Percentiles rank a stretch among this genome's conserved stretches.
Conservation (phyloP, 1,140 invertebrate genomes). For the Calephelis nemesis region DNA sequence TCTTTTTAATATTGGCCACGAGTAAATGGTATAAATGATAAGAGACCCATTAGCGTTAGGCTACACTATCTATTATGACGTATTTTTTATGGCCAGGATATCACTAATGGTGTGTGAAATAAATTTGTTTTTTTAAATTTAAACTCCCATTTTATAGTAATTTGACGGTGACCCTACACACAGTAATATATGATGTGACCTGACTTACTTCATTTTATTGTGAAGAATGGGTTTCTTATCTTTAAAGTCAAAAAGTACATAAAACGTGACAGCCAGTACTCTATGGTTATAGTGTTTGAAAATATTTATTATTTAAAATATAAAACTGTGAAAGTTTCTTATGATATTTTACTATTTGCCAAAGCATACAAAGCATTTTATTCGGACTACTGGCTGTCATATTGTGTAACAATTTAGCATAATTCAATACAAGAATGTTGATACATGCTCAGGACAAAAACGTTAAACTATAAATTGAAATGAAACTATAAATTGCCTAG, state of each 20-base stretch:
- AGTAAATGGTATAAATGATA: background rate
- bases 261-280: conserved; percentile 54
- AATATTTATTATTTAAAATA: conserved; percentile 19
- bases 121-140: too few relatives aligned
- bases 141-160: too few relatives aligned
- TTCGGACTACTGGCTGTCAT: conserved; percentile 57
- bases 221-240: conserved; percentile 25
- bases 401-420: conserved; percentile 49
- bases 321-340: conserved; percentile 22
- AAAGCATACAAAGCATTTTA: conserved; percentile 70
- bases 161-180: background rate
- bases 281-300: conserved; percentile 52
- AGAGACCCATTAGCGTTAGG: too few relatives aligned
- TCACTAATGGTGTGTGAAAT: too few relatives aligned
- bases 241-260: conserved; percentile 12
- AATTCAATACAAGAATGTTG: conserved; percentile 60
- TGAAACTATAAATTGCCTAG: too few relatives aligned
- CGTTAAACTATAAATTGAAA: background rate
- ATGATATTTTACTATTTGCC: conserved; percentile 51
- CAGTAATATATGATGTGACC: background rate
- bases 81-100: too few relatives aligned
- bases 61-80: conserved; percentile 28
- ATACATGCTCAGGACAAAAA: conserved; percentile 53
- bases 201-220: background rate
- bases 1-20: background rate